A percentile compares a stretch with the other conserved stretches of the same genome.
phyloP scores from a whole-genome alignment of 2,113 vertebrate genomes.

The Terrapene triunguis region DNA sequence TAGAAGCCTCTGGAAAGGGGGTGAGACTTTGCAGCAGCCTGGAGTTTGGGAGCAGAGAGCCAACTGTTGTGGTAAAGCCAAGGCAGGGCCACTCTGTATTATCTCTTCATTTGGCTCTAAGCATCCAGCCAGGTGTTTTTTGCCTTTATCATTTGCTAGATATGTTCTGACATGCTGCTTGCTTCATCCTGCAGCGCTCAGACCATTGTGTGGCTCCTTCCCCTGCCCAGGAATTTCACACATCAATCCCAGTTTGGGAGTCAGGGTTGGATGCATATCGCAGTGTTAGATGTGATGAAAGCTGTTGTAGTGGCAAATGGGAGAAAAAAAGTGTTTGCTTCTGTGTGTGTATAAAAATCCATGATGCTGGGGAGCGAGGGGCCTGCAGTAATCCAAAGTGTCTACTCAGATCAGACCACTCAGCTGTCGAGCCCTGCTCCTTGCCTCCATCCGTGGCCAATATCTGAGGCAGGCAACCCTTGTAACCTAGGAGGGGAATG shows the following conservation, averaged over 20 bases:
- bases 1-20: not conserved
- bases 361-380: not conserved
- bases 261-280: not conserved
- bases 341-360: not conserved
- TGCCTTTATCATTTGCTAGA: not conserved
- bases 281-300: not conserved
- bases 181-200: accelerated
- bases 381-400: not conserved
- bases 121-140: not conserved
- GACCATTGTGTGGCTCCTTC: not conserved
- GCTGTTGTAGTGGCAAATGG: not conserved
- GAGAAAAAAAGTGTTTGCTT: not conserved
- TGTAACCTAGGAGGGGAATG: not conserved
- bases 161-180: not conserved
- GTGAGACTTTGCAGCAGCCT: not conserved
- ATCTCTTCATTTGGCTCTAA: not conserved
- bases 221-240: not conserved
- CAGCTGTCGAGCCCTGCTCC: not conserved
- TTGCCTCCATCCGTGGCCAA: not conserved
- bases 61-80: not conserved
- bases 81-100: accelerated
- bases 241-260: not conserved
- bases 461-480: not conserved
- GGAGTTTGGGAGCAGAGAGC: not conserved
- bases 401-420: not conserved